phyloP scores from a whole-genome alignment of 2,888 invertebrate genomes.

The Scrobipalpa costella region DNA sequence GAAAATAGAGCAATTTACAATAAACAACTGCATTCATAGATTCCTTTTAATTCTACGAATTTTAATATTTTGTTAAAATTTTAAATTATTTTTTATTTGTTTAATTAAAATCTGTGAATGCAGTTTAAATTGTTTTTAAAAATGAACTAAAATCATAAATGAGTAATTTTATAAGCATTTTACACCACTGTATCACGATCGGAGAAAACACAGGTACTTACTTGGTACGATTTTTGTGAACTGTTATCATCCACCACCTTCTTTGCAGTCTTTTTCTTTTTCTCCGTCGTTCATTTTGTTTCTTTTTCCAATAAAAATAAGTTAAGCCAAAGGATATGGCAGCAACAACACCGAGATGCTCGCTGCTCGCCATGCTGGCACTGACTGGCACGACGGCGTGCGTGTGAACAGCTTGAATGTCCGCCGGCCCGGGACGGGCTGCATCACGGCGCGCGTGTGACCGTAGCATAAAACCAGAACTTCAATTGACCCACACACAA shows the following conservation, averaged over 20 bases:
- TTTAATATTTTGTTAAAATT: neutral
- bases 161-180: constrained; percentile 7
- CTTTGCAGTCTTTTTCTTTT: constrained; percentile 27
- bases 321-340: neutral
- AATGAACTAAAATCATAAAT: no score
- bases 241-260: constrained; percentile 38
- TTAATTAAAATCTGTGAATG: neutral
- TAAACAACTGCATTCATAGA: constrained; percentile 33
- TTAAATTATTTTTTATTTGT: neutral
- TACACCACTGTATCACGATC: constrained; percentile 13
- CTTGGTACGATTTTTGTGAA: constrained; percentile 33
- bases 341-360: neutral
- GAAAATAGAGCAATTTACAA: constrained; percentile 32
- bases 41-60: no score
- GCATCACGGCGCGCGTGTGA: no score
- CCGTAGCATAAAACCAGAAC: no score
- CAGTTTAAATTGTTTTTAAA: no score
- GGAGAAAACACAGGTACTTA: constrained; percentile 30
- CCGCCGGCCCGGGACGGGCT: no score
- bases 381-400: no score
- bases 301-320: neutral
- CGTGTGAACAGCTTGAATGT: no score
- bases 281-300: neutral
- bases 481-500: neutral
- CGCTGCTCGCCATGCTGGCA: neutral